Evolutionary conservation across 2,888 invertebrate species (phyloP), one percentile per base, ranked within the genome.

Genomic region (Taenaris catops): DNA sequence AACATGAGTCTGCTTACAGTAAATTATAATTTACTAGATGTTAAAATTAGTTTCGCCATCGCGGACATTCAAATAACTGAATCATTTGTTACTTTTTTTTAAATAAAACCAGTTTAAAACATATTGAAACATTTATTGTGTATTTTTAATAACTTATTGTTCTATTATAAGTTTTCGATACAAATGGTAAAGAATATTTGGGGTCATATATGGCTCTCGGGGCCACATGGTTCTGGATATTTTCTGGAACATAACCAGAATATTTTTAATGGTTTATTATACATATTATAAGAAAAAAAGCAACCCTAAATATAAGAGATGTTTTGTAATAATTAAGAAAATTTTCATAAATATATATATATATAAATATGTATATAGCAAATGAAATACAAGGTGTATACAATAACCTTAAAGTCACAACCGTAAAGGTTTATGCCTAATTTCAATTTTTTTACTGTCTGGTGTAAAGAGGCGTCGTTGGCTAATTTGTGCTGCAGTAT

Each of bases 1-100:
- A 89, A 0, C 94, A 93, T 58, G 90, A 93, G 66, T 89, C 89
- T 2, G 52, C 63, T 31, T 92, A 90, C 56, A 65, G 83, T 51
- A 88, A 80, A 57, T 59, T 90, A 9, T 46, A 11, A 41, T 18
- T 11, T n/a, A n/a, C n/a, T n/a, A n/a, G n/a, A n/a, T n/a, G n/a
- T n/a, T n/a, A n/a, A n/a, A n/a, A n/a, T n/a, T n/a, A n/a, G n/a
- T n/a, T n/a, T n/a, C n/a, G n/a, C n/a, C n/a, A n/a, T n/a, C n/a
- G n/a, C n/a, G n/a, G n/a, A n/a, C n/a, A n/a, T n/a, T n/a, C n/a
- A n/a, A n/a, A n/a, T n/a, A n/a, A n/a, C n/a, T n/a, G n/a, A n/a
- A n/a, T n/a, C n/a, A n/a, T n/a, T n/a, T n/a, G n/a, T n/a, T n/a
- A n/a, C n/a, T n/a, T n/a, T n/a, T n/a, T n/a, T n/a, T n/a, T n/a